Percentiles rank a stretch among this genome's conserved stretches.
Evolutionary conservation across 2,888 invertebrate species (phyloP).

Genomic region (Helleia helle): DNA sequence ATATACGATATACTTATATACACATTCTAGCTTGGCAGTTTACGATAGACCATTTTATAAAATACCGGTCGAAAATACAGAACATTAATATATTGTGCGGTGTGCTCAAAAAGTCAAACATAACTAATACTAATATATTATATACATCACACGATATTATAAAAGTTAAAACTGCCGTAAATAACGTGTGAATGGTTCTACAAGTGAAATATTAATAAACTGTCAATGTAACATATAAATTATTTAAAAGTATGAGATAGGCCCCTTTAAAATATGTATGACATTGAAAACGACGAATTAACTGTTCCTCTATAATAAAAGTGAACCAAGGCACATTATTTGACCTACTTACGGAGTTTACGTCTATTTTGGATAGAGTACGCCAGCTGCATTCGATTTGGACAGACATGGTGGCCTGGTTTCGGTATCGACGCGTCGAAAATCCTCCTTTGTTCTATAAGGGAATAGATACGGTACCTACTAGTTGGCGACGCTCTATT

Average conservation of each 20-base stretch:
- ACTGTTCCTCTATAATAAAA: constrained; percentile 1
- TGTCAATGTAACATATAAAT: neutral
- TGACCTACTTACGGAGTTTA: constrained; percentile 52
- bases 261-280: constrained; percentile 4
- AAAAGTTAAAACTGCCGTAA: no score
- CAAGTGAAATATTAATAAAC: constrained; percentile 1
- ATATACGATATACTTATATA: no score
- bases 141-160: no score
- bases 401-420: constrained; percentile 33
- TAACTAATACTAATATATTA: no score
- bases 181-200: no score
- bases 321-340: constrained; percentile 38
- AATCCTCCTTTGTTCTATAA: constrained; percentile 22
- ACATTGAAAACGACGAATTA: constrained; percentile 5
- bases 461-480: neutral
- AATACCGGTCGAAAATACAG: no score
- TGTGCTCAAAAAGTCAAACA: no score
- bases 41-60: no score
- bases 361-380: constrained; percentile 61
- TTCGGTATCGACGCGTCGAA: constrained; percentile 8
- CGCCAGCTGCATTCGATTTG: constrained; percentile 62
- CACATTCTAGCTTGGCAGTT: no score
- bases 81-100: no score
- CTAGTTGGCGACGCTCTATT: neutral
- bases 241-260: neutral